phyloP scores from a whole-genome alignment of 2,797 vertebrate species.

The Enteromius anoplus region DNA sequence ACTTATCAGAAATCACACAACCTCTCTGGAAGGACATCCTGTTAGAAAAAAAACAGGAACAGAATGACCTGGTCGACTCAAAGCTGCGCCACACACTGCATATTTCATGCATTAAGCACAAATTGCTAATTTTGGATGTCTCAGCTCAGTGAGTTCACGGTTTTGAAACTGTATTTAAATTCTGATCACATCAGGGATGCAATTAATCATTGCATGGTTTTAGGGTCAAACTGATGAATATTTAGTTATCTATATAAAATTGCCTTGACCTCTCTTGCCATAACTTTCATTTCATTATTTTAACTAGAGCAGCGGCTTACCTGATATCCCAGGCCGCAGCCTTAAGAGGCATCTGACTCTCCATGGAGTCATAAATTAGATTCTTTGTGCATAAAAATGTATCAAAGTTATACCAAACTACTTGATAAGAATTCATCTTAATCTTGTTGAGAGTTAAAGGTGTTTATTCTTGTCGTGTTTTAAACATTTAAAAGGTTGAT shows the following conservation, averaged over 20 bases:
- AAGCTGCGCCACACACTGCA: constrained; percentile 38
- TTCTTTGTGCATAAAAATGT: neutral
- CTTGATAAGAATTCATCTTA: constrained; percentile 5
- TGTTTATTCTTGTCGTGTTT: neutral
- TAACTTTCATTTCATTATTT: constrained; percentile 68
- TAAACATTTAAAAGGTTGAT: neutral
- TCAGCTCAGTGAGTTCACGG: constrained; percentile 62
- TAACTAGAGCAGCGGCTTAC: constrained; percentile 62
- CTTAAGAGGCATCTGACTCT: constrained; percentile 46
- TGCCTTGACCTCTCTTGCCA: constrained; percentile 58
- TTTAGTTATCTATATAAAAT: constrained; percentile 70
- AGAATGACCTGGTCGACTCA: neutral
- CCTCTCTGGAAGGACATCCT: neutral
- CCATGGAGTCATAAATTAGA: constrained; percentile 3
- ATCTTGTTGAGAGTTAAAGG: neutral
- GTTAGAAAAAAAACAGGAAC: neutral
- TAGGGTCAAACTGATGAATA: constrained; percentile 73
- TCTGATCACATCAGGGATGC: constrained; percentile 66
- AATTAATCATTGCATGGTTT: constrained; percentile 72
- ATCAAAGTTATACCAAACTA: constrained; percentile 14
- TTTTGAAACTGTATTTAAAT: constrained; percentile 65
- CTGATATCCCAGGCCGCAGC: constrained; percentile 61
- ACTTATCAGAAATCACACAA: neutral
- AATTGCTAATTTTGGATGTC: constrained; percentile 56
- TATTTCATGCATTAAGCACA: constrained; percentile 71